Conservation (phyloP, 2,888 invertebrate genomes). For the Macaria notata region DNA sequence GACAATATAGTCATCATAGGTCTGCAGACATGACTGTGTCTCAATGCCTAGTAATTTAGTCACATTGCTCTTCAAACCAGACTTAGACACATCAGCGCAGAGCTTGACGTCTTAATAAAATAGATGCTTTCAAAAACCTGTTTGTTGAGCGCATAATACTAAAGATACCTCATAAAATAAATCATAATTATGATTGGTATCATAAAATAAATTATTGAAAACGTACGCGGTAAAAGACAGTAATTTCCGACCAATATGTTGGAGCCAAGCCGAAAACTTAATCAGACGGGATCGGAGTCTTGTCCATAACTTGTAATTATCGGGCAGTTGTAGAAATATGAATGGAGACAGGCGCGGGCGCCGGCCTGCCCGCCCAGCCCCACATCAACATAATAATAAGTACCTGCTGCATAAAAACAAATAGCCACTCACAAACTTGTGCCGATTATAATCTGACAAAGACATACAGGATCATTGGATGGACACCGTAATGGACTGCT, state of each 20-base stretch:
- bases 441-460: conserved; percentile 28
- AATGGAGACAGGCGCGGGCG: conserved; percentile 49
- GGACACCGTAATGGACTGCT: too few species aligned
- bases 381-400: conserved; percentile 41
- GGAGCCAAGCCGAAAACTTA: conserved; percentile 58
- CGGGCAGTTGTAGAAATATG: conserved; percentile 71
- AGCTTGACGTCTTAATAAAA: too few species aligned
- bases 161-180: too few species aligned
- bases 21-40: too few species aligned
- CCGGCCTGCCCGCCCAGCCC: conserved; percentile 43
- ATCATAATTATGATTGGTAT: not conserved
- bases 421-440: not conserved
- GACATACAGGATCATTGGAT: conserved; percentile 11
- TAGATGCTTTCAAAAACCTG: too few species aligned
- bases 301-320: conserved; percentile 64
- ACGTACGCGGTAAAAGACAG: conserved; percentile 20
- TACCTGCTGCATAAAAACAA: conserved; percentile 4
- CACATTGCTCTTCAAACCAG: too few species aligned
- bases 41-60: too few species aligned
- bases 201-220: not conserved
- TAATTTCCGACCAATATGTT: conserved; percentile 33
- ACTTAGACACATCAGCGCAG: too few species aligned
- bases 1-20: too few species aligned
- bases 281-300: conserved; percentile 57
- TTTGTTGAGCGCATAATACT: too few species aligned